phyloP scores from a whole-genome alignment of 1,140 invertebrate species.

The Rhyzopertha dominica region DNA sequence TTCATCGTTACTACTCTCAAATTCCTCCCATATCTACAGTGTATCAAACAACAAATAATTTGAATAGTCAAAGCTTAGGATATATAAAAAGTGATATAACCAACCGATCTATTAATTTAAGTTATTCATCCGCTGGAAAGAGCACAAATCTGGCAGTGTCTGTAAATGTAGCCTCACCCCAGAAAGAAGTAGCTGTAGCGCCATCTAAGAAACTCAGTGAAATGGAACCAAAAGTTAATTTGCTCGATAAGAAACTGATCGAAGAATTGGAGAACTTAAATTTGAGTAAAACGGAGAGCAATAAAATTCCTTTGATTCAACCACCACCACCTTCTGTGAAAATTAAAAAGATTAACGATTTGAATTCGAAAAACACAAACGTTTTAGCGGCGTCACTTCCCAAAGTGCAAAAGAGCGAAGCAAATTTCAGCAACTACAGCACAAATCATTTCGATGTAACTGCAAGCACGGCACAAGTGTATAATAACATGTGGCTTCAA shows the following conservation, averaged over 20 bases:
- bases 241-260: no score
- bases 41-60: conserved; percentile 5
- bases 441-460: no score
- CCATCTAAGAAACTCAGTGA: conserved; percentile 1
- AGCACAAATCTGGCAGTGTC: conserved; percentile 19
- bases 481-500: no score
- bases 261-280: no score
- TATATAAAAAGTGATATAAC: conserved; percentile 28
- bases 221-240: not conserved
- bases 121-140: conserved; percentile 9
- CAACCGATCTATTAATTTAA: conserved; percentile 26
- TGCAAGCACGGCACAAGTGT: no score
- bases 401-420: no score
- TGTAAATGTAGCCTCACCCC: conserved; percentile 19
- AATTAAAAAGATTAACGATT: conserved; percentile 1
- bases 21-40: not conserved
- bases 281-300: no score
- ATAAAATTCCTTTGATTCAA: no score
- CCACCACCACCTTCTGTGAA: not conserved
- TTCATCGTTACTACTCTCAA: conserved; percentile 11
- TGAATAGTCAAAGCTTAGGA: not conserved
- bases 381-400: conserved; percentile 8
- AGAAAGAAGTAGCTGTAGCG: conserved; percentile 22
- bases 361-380: not conserved
- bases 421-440: no score